Conservation (phyloP, 2,797 vertebrate genomes). For the Mormyrus proboscirostris region DNA sequence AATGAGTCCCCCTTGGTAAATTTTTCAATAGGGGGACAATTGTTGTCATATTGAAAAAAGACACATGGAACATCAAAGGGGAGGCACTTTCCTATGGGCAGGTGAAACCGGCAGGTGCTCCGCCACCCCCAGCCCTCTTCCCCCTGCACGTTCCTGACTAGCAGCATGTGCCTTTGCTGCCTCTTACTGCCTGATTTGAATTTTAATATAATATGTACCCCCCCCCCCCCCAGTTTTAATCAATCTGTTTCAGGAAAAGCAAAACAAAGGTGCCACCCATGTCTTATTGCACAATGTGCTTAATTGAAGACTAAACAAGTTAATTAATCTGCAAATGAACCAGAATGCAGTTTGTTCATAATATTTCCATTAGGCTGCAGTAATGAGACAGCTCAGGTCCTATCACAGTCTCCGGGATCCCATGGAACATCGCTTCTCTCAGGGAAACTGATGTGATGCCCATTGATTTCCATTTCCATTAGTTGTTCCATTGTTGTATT, state of each 20-base stretch:
- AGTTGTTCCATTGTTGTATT: slow-evolving; percentile 45
- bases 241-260: neutral
- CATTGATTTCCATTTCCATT: neutral
- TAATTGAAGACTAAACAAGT: slow-evolving; percentile 31
- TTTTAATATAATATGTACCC: slow-evolving; percentile 6
- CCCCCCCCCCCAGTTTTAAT: neutral
- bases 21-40: neutral
- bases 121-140: neutral
- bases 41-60: neutral
- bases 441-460: slow-evolving; percentile 21
- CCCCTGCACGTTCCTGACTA: neutral
- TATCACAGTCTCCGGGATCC: neutral
- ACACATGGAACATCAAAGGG: neutral
- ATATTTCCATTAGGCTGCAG: slow-evolving; percentile 26
- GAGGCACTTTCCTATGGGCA: neutral
- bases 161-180: neutral
- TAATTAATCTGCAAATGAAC: slow-evolving; percentile 26
- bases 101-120: neutral
- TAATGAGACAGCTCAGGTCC: slow-evolving; percentile 16
- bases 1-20: neutral
- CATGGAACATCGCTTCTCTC: neutral
- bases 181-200: slow-evolving; percentile 26
- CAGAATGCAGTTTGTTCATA: slow-evolving; percentile 10
- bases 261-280: slow-evolving; percentile 25
- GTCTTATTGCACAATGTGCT: slow-evolving; percentile 25